Evolutionary conservation across 2,888 invertebrate species (phyloP), one percentile per base, ranked within the genome.

Genomic region (Pristionchus arcanus): DNA sequence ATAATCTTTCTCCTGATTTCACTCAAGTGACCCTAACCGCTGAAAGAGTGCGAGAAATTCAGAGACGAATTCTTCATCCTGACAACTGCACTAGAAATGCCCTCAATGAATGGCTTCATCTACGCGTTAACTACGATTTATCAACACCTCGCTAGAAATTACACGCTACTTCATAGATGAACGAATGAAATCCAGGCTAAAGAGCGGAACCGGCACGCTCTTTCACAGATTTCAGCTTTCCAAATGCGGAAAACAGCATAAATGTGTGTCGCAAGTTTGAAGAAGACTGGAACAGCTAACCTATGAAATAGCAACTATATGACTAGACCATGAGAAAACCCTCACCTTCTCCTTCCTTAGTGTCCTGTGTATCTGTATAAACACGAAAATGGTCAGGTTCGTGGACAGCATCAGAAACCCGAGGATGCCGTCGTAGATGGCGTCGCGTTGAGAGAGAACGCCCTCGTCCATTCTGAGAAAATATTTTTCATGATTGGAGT

Each of bases 351-450:
- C 84, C 59, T 59, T 85, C 84, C 84, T 31, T 59, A 85, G 84
- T 25, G 84, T 85, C 34, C 84, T 59, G 59, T 85, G 84, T 19
- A 85, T 85, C 59, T 85, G 84, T 28, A 85, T 85, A 34, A 85
- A 85, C 4, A 85, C 59, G 84, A 85, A 85, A 11, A 85, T 85
- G 34, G 84, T 59, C 31, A 85, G 59, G 21, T 85, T 85, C 34
- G 84, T 85, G 21, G 84, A 34, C 31, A 85, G 59, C 84, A 85
- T 85, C 59, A 85, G 59, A 25, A 55, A 21, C 11, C 84, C 84
- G 28, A 85, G 84, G 19, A 85, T 85, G 25, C 84, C 84, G 28
- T 85, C 84, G 34, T 55, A 85, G 55, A 85, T 59, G 59, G 84
- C 84, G 84, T 85, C 84, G n/a, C 37, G 84, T 28, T 55, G 37